Evolutionary conservation across 2,113 vertebrate species (phyloP).

Genomic region (Lates calcarifer): DNA sequence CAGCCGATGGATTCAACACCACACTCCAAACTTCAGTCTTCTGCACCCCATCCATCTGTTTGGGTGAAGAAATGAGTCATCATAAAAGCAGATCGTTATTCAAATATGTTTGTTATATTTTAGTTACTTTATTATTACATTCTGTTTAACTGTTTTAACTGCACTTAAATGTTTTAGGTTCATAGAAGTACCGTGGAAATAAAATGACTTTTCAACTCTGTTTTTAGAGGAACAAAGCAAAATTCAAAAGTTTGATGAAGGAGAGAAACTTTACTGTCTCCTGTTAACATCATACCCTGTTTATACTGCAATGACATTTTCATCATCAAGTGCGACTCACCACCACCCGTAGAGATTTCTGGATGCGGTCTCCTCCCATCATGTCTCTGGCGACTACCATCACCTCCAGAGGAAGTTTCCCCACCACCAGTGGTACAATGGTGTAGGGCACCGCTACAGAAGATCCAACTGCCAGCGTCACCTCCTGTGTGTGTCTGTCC

Average conservation of each 20-base stretch:
- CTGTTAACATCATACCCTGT: not conserved
- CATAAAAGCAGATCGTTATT: not conserved
- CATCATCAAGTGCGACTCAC: slow-evolving; percentile 66
- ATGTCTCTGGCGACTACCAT: slow-evolving; percentile 62
- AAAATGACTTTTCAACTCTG: no score
- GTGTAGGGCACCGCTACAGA: slow-evolving; percentile 81
- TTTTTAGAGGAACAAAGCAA: no score
- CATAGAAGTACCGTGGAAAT: no score
- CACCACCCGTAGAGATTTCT: slow-evolving; percentile 82
- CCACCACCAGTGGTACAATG: slow-evolving; percentile 81
- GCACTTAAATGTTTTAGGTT: no score
- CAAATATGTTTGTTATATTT: no score
- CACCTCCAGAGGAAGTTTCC: slow-evolving; percentile 82
- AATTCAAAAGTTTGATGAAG: no score
- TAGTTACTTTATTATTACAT: no score
- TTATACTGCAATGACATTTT: no score
- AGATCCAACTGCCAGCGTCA: slow-evolving; percentile 62
- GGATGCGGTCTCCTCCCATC: slow-evolving; percentile 76
- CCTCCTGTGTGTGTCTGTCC: slow-evolving; percentile 71
- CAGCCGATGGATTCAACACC: slow-evolving; percentile 77
- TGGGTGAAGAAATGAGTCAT: not conserved
- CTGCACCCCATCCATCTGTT: slow-evolving; percentile 84
- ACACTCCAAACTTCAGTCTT: slow-evolving; percentile 77
- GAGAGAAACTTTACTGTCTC: no score
- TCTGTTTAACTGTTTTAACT: no score